Evolutionary conservation across 2,888 invertebrate genomes (phyloP), one percentile per base, ranked within the genome.

Genomic region (Xanthia icteritia): DNA sequence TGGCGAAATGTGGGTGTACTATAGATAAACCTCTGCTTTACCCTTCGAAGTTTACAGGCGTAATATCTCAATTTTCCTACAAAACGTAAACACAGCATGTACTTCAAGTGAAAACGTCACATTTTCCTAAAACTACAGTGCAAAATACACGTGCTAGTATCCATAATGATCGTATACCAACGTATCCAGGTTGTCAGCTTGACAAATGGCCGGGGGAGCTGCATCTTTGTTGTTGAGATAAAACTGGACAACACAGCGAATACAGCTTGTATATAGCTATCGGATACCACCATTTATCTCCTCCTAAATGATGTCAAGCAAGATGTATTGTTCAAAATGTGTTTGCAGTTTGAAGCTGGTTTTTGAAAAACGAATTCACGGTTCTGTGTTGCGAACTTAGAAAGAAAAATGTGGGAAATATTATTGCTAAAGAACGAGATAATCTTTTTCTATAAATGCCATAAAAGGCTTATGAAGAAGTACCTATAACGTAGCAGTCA

Each of bases 201-300:
- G 86, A 89, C 84, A 87, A 87, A 88, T 89, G 83, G 77, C 56
- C 65, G 63, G 42, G 63, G 76, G 71, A 69, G 76, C 76, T 73
- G 77, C 78, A 75, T 86, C 86, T 84, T 84, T 89, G 86, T 83
- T 74, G 72, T 64, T 42, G 73, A 86, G 83, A 89, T 86, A 87
- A 82, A 88, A 86, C 85, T 79, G 84, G 84, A 84, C 83, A 67
- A 36, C 69, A 36, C 77, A 76, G 71, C 60, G 76, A 71, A 71
- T 66, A 63, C 42, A 42, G 65, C 54, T 73, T 73, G 74, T 73
- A 75, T 63, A 68, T 70, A 74, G 73, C 48, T 72, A 60, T 86
- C 31, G 5, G 65, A 66, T 76, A 77, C 23, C 11, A 76, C 76
- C 77, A 88, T 87, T 82, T 86, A 82, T 87, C 88, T 81, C 64